A percentile compares a stretch with the other conserved stretches of the same genome.
phyloP scores from a whole-genome alignment of 2,113 vertebrate species.

The Zosterops lateralis region DNA sequence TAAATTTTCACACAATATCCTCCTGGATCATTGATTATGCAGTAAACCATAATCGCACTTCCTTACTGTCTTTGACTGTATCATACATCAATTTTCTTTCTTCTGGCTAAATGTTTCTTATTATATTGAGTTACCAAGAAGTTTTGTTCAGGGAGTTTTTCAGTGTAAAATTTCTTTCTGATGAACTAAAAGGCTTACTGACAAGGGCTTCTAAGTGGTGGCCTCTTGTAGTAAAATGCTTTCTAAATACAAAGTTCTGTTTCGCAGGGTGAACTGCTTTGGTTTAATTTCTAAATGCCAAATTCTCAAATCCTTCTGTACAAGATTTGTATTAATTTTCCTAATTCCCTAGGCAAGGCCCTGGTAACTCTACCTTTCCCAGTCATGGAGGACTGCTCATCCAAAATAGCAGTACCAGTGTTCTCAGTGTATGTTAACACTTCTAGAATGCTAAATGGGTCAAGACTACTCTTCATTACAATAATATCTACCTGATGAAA shows the following conservation, averaged over 20 bases:
- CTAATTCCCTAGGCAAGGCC: not conserved
- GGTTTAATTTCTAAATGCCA: slow-evolving; percentile 68
- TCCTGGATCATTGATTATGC: not conserved
- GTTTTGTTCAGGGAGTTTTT: not conserved
- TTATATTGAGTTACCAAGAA: not conserved
- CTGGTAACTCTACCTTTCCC: not conserved
- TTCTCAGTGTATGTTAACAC: not conserved
- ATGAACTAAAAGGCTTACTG: slow-evolving; percentile 53
- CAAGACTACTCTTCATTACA: not conserved
- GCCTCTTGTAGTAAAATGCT: slow-evolving; percentile 52
- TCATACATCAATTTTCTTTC: slow-evolving; percentile 16
- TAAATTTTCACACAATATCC: not conserved
- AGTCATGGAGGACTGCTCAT: not conserved
- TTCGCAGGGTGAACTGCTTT: slow-evolving; percentile 53
- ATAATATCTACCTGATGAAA: not conserved
- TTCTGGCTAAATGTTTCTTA: not conserved
- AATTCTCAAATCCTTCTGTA: slow-evolving; percentile 19
- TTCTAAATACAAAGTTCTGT: slow-evolving; percentile 63
- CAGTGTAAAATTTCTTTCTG: slow-evolving; percentile 30
- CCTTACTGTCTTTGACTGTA: not conserved
- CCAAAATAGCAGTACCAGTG: not conserved
- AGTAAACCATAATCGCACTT: not conserved
- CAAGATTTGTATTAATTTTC: not conserved
- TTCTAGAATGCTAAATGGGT: not conserved
- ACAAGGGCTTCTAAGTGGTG: slow-evolving; percentile 50